Conservation (phyloP, 2,113 vertebrate species). For the Podocnemis expansa region DNA sequence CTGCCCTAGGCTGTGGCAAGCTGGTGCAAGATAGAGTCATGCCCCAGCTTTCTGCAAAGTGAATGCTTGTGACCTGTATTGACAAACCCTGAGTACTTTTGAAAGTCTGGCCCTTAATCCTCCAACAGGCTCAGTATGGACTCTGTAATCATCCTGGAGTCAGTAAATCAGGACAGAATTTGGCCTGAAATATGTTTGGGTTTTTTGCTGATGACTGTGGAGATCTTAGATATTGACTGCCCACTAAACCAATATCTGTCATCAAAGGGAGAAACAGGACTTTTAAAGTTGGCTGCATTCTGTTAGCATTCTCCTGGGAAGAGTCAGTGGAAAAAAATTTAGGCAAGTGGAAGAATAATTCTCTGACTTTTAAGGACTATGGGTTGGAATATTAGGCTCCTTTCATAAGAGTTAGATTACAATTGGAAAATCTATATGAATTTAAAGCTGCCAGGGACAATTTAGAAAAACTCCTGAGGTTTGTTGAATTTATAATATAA, state of each 20-base stretch:
- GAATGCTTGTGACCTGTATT: background rate
- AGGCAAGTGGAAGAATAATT: background rate
- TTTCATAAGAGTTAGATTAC: background rate
- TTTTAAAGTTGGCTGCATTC: slow-evolving; percentile 15
- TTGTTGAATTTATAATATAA: background rate
- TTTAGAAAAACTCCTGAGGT: background rate
- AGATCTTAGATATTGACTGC: background rate
- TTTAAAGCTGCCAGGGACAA: background rate
- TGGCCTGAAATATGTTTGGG: background rate
- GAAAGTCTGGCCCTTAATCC: background rate
- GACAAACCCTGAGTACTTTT: background rate
- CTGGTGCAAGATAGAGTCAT: background rate
- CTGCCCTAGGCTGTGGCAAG: background rate
- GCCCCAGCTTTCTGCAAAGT: background rate
- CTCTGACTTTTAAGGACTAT: background rate
- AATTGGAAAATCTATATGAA: background rate
- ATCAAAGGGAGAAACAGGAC: background rate
- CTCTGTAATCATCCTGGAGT: background rate
- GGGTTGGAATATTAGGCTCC: background rate
- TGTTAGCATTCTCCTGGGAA: background rate
- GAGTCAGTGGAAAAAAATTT: background rate
- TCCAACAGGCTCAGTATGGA: background rate
- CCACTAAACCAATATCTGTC: background rate
- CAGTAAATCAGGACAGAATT: background rate
- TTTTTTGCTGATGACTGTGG: background rate